Percentiles rank a stretch among this genome's conserved stretches.
These are phyloP conservation scores for Drosophila kanekoi DNA, from an alignment of 2,888 invertebrate genomes.

Conservation along the genomic window DNA sequence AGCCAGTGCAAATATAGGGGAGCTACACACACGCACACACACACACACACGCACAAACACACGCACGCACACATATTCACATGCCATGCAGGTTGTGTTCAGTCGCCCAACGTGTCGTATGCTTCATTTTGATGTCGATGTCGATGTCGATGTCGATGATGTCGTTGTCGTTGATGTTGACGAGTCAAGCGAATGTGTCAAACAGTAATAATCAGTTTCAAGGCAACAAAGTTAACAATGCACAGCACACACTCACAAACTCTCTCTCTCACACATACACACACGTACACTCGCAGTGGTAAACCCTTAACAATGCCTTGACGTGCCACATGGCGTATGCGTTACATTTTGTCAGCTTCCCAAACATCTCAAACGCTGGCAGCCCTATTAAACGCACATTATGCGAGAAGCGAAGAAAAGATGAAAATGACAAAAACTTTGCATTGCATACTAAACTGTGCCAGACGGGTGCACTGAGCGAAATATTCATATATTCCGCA, in stretches of 20 bases:
- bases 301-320: slow-evolving; percentile 46
- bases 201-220: slow-evolving; percentile 76
- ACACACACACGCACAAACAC: slow-evolving; percentile 10
- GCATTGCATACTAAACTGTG: slow-evolving; percentile 40
- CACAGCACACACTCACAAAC: slow-evolving; percentile 29
- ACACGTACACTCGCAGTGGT: slow-evolving; percentile 7
- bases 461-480: slow-evolving; percentile 39
- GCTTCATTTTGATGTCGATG: slow-evolving; percentile 59
- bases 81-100: slow-evolving; percentile 32
- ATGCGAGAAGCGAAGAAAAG: slow-evolving; percentile 44
- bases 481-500: slow-evolving; percentile 10
- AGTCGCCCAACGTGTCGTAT: slow-evolving; percentile 66
- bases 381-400: slow-evolving; percentile 69
- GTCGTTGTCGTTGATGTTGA: slow-evolving; percentile 27
- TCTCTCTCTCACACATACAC: not conserved
- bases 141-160: slow-evolving; percentile 1
- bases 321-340: slow-evolving; percentile 62
- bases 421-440: slow-evolving; percentile 30
- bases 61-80: slow-evolving; percentile 14
- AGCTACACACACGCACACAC: slow-evolving; percentile 13
- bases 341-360: slow-evolving; percentile 62
- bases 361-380: slow-evolving; percentile 34
- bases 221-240: slow-evolving; percentile 66
- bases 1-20: slow-evolving; percentile 35
- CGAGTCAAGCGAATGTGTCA: slow-evolving; percentile 69